Conservation (phyloP, 2,888 invertebrate genomes). For the Elegia similella region DNA sequence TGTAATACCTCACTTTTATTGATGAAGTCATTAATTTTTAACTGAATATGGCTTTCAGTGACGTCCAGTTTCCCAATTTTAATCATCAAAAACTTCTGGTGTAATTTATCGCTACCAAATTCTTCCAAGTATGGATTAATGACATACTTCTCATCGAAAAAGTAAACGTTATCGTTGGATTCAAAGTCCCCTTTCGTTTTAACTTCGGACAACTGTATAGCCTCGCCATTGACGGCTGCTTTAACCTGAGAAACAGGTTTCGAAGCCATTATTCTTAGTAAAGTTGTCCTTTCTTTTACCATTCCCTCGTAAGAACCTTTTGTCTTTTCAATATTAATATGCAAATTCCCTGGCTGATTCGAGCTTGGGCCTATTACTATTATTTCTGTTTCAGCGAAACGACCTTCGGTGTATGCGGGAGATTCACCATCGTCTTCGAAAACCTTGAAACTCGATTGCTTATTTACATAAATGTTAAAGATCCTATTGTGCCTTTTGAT, state of each 20-base stretch:
- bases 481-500: slow-evolving; percentile 55
- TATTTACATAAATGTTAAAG: slow-evolving; percentile 60
- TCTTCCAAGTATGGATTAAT: slow-evolving; percentile 55
- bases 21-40: slow-evolving; percentile 54
- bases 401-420: slow-evolving; percentile 48
- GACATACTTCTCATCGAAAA: slow-evolving; percentile 47
- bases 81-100: slow-evolving; percentile 55
- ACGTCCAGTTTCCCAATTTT: slow-evolving; percentile 58
- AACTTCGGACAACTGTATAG: slow-evolving; percentile 43
- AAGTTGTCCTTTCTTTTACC: slow-evolving; percentile 50
- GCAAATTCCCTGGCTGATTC: slow-evolving; percentile 36
- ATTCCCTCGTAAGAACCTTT: slow-evolving; percentile 55
- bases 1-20: slow-evolving; percentile 46
- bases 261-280: slow-evolving; percentile 58
- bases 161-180: slow-evolving; percentile 48
- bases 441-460: slow-evolving; percentile 45
- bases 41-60: slow-evolving; percentile 47
- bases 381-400: slow-evolving; percentile 53
- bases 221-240: slow-evolving; percentile 47
- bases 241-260: slow-evolving; percentile 46
- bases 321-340: slow-evolving; percentile 54
- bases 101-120: slow-evolving; percentile 30
- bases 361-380: slow-evolving; percentile 43
- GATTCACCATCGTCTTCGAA: slow-evolving; percentile 72
- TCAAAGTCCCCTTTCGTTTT: slow-evolving; percentile 51